These are phyloP conservation scores for Petrocephalus schoutedeni DNA, from an alignment of 2,797 vertebrate genomes.

Conservation along the genomic window DNA sequence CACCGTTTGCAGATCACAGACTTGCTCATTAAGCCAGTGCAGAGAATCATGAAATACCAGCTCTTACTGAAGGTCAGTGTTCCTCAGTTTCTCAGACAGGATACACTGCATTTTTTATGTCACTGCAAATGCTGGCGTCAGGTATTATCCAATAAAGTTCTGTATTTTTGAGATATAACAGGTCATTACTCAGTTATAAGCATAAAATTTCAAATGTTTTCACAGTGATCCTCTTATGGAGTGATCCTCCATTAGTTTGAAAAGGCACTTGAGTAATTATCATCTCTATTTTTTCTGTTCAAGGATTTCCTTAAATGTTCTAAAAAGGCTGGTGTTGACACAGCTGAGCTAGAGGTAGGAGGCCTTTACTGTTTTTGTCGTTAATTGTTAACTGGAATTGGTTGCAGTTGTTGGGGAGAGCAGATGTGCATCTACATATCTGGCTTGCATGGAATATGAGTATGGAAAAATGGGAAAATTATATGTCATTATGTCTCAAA, in stretches of 20 bases:
- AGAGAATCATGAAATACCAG: conserved; percentile 98
- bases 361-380: neutral
- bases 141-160: neutral
- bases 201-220: conserved; percentile 13
- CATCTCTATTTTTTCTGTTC: conserved; percentile 26
- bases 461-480: neutral
- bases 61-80: conserved; percentile 85
- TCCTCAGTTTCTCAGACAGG: neutral
- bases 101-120: neutral
- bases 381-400: neutral
- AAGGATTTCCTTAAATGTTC: conserved; percentile 94
- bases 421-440: neutral
- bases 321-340: conserved; percentile 87
- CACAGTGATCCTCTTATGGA: neutral
- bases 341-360: conserved; percentile 83
- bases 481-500: neutral
- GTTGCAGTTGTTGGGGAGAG: neutral
- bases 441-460: neutral
- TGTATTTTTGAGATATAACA: neutral
- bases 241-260: neutral
- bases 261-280: neutral
- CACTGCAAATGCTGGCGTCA: neutral
- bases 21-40: conserved; percentile 88
- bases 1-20: conserved; percentile 90
- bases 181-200: neutral